These are phyloP conservation scores for Vultur gryphus DNA, from an alignment of 2,797 vertebrate genomes.

Conservation along the genomic window DNA sequence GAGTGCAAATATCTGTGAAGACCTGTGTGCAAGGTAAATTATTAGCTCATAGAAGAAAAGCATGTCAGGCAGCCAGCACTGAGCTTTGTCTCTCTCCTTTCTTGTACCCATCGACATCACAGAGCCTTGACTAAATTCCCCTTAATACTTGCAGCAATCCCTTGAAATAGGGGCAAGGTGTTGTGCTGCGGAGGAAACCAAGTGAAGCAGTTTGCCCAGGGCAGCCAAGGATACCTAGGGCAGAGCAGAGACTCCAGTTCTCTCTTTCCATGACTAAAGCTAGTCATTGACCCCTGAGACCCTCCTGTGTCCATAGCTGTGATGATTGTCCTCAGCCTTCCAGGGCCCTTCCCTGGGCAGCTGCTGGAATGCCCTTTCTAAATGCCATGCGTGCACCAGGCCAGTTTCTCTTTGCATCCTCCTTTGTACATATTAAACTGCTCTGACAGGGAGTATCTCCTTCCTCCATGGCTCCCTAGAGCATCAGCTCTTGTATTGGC, in stretches of 20 bases:
- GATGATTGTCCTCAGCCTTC: background rate
- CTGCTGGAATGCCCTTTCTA: background rate
- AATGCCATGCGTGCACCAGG: background rate
- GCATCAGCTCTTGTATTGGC: background rate
- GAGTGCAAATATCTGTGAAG: background rate
- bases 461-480: background rate
- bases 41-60: background rate
- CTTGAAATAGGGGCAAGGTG: background rate
- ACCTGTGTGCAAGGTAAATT: background rate
- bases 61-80: background rate
- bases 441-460: background rate
- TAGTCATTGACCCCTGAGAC: background rate
- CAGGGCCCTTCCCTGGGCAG: background rate
- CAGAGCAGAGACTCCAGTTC: background rate
- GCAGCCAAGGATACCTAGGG: background rate
- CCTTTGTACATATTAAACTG: background rate
- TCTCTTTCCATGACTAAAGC: background rate
- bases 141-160: background rate
- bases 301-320: background rate
- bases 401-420: background rate
- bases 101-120: background rate
- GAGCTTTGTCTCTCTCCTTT: background rate
- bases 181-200: background rate
- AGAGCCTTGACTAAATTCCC: background rate
- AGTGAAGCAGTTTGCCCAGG: background rate